A percentile compares a stretch with the other conserved stretches of the same genome.
Conservation (phyloP, 2,113 vertebrate genomes). For the Burhinus bistriatus region DNA sequence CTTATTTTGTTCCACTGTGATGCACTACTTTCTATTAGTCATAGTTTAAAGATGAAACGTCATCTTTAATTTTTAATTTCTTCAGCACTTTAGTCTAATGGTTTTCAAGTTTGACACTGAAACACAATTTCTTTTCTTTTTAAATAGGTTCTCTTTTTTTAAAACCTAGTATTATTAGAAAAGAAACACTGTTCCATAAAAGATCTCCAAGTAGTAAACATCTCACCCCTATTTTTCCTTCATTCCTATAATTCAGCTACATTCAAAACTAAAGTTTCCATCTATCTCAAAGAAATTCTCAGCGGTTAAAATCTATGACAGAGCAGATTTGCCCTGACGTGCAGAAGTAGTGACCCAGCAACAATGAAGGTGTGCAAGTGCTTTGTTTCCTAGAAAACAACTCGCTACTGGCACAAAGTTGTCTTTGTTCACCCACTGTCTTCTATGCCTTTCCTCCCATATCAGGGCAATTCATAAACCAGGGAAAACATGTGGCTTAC, state of each 20-base stretch:
- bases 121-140: not conserved
- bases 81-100: not conserved
- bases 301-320: not conserved
- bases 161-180: not conserved
- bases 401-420: not conserved
- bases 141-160: not conserved
- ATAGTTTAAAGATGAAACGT: not conserved
- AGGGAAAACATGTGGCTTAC: not conserved
- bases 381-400: not conserved
- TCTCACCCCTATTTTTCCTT: not conserved
- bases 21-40: not conserved
- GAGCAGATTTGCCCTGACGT: not conserved
- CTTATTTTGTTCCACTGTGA: not conserved
- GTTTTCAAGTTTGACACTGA: not conserved
- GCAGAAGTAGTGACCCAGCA: not conserved
- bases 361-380: not conserved
- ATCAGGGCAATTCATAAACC: not conserved
- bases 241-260: not conserved
- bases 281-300: not conserved
- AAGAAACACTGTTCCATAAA: not conserved
- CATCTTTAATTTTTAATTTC: constrained; percentile 29
- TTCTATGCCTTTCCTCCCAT: not conserved
- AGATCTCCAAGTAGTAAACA: not conserved
- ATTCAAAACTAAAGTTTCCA: not conserved
- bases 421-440: not conserved